Conservation (phyloP, 2,113 vertebrate genomes). For the Callocephalon fimbriatum region DNA sequence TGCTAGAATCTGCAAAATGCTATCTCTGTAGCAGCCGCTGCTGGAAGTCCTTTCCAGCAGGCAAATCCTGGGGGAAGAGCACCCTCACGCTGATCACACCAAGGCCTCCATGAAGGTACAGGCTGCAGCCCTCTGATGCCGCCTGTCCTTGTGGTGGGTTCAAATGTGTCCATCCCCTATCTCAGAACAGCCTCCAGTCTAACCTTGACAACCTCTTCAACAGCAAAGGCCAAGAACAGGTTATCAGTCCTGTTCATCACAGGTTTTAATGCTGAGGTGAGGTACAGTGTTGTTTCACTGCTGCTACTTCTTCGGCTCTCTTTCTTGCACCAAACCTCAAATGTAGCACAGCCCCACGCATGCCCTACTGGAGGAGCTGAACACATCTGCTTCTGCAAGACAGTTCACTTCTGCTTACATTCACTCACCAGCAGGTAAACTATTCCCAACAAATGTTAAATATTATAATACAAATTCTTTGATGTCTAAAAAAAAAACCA, state of each 20-base stretch:
- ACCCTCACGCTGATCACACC: rapidly evolving
- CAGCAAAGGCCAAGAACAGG: background rate
- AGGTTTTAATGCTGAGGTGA: background rate
- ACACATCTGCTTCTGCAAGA: background rate
- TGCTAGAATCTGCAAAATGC: background rate
- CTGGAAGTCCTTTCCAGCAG: background rate
- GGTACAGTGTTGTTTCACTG: background rate
- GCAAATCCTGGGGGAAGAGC: background rate
- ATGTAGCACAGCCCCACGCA: background rate
- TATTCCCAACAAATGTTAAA: background rate
- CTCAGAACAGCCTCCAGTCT: background rate
- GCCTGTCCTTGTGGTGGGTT: rapidly evolving
- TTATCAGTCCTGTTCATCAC: too few relatives aligned
- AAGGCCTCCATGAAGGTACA: rapidly evolving
- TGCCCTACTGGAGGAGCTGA: background rate
- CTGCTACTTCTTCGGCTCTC: background rate
- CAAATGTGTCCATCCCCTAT: background rate
- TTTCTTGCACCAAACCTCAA: background rate
- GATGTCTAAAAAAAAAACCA: background rate
- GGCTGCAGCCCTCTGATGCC: background rate
- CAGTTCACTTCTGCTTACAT: background rate
- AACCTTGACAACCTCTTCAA: background rate
- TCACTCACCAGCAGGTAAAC: background rate
- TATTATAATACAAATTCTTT: background rate
- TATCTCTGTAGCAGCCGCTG: rapidly evolving